Conservation (phyloP, 1,140 invertebrate species). For the Drosophila grimshawi region DNA sequence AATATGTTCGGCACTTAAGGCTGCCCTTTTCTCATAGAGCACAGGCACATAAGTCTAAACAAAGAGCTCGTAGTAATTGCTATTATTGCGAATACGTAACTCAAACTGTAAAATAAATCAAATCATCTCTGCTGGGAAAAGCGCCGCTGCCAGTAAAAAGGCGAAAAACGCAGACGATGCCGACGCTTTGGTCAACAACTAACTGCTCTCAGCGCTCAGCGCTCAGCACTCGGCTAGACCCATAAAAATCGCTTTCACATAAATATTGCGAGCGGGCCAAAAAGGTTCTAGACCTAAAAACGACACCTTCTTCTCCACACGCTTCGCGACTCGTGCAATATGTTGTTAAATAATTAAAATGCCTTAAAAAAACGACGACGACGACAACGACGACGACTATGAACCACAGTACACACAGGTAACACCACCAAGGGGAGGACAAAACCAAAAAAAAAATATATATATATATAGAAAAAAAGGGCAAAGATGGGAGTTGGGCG, state of each 20-base stretch:
- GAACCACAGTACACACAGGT: too few relatives aligned
- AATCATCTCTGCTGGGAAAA: slow-evolving; percentile 28
- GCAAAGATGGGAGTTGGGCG: neutral
- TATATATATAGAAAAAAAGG: neutral
- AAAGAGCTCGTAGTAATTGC: slow-evolving; percentile 8
- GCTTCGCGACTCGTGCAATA: slow-evolving; percentile 42
- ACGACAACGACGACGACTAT: too few relatives aligned
- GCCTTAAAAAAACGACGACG: slow-evolving; percentile 24
- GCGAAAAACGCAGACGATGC: neutral
- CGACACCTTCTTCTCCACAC: slow-evolving; percentile 54
- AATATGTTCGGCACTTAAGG: too few relatives aligned
- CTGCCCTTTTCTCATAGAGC: neutral
- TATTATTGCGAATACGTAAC: slow-evolving; percentile 39
- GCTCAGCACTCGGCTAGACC: neutral
- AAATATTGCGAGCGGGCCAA: slow-evolving; percentile 33
- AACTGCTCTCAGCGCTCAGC: too few relatives aligned
- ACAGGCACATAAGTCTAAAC: neutral
- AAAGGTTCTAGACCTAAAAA: slow-evolving; percentile 60
- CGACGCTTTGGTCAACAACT: slow-evolving; percentile 15
- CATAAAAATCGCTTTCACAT: slow-evolving; percentile 74
- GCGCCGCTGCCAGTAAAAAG: slow-evolving; percentile 65
- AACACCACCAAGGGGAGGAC: too few relatives aligned
- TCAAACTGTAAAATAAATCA: slow-evolving; percentile 73
- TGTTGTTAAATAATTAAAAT: slow-evolving; percentile 78
- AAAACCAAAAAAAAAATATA: too few relatives aligned